phyloP scores from a whole-genome alignment of 2,113 vertebrate genomes.

The Trichechus manatus region DNA sequence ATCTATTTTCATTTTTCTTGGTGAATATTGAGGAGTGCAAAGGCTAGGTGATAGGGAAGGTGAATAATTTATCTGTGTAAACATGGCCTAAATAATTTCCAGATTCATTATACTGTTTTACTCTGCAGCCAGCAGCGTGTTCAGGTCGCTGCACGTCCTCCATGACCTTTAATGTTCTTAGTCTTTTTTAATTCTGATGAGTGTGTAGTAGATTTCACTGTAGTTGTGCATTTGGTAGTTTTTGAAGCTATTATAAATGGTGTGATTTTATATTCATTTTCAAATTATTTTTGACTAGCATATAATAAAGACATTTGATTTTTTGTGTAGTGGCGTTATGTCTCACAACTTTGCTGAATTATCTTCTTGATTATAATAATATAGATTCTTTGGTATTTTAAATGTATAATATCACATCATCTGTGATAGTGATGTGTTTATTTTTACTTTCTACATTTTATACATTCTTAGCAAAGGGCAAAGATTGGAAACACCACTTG shows the following conservation, averaged over 20 bases:
- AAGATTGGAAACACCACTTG: neutral
- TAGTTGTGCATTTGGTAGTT: slow-evolving; percentile 14
- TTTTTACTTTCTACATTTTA: slow-evolving; percentile 21
- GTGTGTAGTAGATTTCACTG: neutral
- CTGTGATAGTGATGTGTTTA: neutral
- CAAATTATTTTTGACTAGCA: neutral
- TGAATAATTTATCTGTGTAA: neutral
- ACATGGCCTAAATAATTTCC: neutral
- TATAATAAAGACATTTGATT: neutral
- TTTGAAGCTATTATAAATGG: neutral
- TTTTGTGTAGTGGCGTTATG: neutral
- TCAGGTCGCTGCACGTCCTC: neutral
- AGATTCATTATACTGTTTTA: neutral
- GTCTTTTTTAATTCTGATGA: neutral
- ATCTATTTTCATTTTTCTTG: neutral
- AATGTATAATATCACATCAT: neutral
- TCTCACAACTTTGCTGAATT: neutral
- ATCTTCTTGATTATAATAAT: neutral
- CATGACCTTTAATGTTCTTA: neutral
- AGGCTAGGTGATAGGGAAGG: neutral
- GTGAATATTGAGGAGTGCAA: neutral
- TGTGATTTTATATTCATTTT: neutral
- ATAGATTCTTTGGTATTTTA: neutral
- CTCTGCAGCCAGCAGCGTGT: neutral
- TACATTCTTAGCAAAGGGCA: slow-evolving; percentile 47